phyloP scores from a whole-genome alignment of 1,140 invertebrate species.

The Calliphora vicina region DNA sequence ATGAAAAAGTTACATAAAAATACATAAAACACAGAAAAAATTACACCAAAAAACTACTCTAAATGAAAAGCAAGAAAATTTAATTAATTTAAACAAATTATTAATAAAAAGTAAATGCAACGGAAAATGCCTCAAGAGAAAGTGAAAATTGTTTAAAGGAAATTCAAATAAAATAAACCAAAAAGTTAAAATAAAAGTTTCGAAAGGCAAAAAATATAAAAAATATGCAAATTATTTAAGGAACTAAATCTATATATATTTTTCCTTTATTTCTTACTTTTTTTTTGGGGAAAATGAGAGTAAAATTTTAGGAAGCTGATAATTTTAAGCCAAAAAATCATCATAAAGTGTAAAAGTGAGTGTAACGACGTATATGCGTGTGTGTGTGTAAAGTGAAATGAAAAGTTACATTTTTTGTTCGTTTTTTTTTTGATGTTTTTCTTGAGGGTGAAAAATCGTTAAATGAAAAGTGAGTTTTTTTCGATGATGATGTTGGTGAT shows the following conservation, averaged over 20 bases:
- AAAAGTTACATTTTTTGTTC: conserved; percentile 22
- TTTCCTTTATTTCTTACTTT: not conserved
- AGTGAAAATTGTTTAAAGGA: not conserved
- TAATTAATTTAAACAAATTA: not conserved
- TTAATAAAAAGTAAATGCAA: not conserved
- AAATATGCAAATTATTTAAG: not conserved
- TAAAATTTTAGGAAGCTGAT: conserved; percentile 1
- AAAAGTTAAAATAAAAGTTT: not conserved
- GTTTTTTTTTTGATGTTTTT: not conserved
- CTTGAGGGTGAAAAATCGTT: conserved; percentile 34
- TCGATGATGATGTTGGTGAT: not conserved
- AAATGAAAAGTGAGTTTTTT: conserved; percentile 26
- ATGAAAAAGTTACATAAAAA: not conserved
- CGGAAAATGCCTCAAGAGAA: not conserved
- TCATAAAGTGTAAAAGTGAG: not conserved
- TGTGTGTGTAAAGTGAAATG: conserved; percentile 29
- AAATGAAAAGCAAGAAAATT: not conserved
- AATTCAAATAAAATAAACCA: not conserved
- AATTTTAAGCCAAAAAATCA: not conserved
- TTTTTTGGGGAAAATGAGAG: not conserved
- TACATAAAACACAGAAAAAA: not conserved
- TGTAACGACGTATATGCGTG: not conserved
- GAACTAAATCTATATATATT: not conserved
- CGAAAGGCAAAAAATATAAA: not conserved
- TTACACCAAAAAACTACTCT: not conserved